Evolutionary conservation across 2,888 invertebrate species (phyloP).

Genomic region (Cryptosula pallasiana): DNA sequence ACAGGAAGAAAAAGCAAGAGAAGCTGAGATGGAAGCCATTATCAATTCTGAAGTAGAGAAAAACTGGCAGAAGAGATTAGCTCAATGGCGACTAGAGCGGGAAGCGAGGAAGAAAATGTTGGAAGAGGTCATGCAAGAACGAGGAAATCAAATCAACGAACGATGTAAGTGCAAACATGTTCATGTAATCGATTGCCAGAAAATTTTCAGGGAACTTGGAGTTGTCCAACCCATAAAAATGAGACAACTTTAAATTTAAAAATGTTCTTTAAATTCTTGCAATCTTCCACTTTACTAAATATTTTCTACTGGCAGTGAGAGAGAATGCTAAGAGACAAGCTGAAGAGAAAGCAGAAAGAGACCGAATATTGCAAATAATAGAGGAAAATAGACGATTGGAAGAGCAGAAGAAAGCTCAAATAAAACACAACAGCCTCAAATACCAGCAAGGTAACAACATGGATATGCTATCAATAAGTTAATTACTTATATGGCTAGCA

Average conservation of each 20-base stretch:
- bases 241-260: too few relatives aligned
- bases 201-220: too few relatives aligned
- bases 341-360: conserved; percentile 38
- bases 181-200: too few relatives aligned
- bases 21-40: conserved; percentile 44
- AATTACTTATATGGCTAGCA: too few relatives aligned
- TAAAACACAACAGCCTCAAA: conserved; percentile 32
- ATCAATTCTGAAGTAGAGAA: conserved; percentile 48
- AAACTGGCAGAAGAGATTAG: conserved; percentile 50
- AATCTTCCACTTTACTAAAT: too few relatives aligned
- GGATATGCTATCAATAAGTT: too few relatives aligned
- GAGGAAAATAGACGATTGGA: conserved; percentile 44
- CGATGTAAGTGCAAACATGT: conserved; percentile 39
- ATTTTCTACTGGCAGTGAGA: conserved; percentile 35
- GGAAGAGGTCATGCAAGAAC: conserved; percentile 41
- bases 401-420: conserved; percentile 35
- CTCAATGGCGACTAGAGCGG: conserved; percentile 46
- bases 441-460: conserved; percentile 37
- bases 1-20: conserved; percentile 42
- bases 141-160: conserved; percentile 44
- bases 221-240: too few relatives aligned
- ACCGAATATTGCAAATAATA: conserved; percentile 37
- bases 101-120: conserved; percentile 45
- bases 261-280: too few relatives aligned
- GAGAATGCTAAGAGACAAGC: conserved; percentile 36